These are phyloP conservation scores for Dendroctonus ponderosae DNA, from an alignment of 1,140 invertebrate genomes.

Conservation along the genomic window DNA sequence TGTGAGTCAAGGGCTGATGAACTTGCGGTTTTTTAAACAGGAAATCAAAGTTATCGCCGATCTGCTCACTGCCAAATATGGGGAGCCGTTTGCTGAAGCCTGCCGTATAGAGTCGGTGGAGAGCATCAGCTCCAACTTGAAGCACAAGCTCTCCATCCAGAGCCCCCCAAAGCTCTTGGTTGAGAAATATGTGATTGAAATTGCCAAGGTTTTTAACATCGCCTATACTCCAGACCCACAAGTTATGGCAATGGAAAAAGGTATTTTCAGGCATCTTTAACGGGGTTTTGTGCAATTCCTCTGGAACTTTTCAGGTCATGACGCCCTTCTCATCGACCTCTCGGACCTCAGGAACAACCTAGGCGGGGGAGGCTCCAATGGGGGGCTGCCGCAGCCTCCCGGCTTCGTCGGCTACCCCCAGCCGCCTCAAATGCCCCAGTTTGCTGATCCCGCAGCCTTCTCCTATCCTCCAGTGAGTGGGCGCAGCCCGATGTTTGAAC, in stretches of 20 bases:
- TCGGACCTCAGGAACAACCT: conserved; percentile 58
- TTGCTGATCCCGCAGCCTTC: conserved; percentile 53
- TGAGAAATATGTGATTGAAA: conserved; percentile 95
- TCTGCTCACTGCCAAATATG: conserved; percentile 89
- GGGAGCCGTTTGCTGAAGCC: conserved; percentile 86
- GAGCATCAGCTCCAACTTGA: conserved; percentile 91
- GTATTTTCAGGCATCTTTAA: conserved; percentile 15
- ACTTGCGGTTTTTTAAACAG: conserved; percentile 44
- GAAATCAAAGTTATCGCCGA: conserved; percentile 93
- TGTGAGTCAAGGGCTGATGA: neutral
- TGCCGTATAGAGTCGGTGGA: conserved; percentile 75
- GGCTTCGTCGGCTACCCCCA: conserved; percentile 78
- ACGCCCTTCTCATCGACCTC: conserved; percentile 80
- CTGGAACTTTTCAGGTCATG: conserved; percentile 48
- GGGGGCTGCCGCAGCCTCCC: conserved; percentile 61
- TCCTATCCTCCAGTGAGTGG: conserved; percentile 57
- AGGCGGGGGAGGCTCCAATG: conserved; percentile 56
- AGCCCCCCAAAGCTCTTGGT: conserved; percentile 94
- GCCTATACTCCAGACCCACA: conserved; percentile 91
- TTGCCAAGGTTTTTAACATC: conserved; percentile 92
- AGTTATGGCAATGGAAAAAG: conserved; percentile 76
- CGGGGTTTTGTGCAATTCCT: neutral
- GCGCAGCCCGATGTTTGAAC: no score
- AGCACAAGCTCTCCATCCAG: conserved; percentile 93
- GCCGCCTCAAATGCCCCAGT: conserved; percentile 62